Percentiles rank a stretch among this genome's conserved stretches.
phyloP scores from a whole-genome alignment of 2,113 vertebrate species.

The Struthio camelus region DNA sequence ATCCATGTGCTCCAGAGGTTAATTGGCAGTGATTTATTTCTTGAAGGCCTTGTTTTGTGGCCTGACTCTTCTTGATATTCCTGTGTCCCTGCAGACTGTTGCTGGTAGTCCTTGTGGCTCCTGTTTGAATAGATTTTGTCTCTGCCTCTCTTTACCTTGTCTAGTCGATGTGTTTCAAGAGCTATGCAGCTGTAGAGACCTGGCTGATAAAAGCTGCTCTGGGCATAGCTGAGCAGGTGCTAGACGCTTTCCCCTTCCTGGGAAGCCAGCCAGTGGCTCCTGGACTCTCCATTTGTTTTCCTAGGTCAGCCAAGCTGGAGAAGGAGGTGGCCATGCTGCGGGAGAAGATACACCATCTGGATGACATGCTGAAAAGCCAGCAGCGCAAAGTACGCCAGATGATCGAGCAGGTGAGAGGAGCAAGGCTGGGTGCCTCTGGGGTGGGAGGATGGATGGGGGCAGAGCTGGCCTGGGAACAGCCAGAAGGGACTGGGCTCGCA shows the following conservation, averaged over 20 bases:
- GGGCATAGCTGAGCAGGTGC: not conserved
- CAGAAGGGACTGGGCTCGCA: accelerated
- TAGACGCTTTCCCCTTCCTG: too few species aligned
- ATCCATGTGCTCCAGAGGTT: not conserved
- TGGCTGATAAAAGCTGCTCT: not conserved
- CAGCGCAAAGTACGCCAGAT: constrained; percentile 95
- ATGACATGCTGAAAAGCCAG: constrained; percentile 96
- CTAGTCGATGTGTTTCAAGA: not conserved
- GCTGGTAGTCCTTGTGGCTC: not conserved
- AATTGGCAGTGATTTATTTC: not conserved
- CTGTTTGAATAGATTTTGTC: not conserved
- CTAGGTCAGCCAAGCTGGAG: constrained; percentile 84
- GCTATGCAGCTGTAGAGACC: not conserved
- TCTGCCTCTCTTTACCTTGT: not conserved
- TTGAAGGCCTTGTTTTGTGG: not conserved
- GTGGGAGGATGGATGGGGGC: accelerated
- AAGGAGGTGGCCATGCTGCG: constrained; percentile 87
- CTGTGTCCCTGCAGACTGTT: not conserved
- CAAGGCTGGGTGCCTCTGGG: not conserved
- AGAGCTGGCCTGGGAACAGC: not conserved
- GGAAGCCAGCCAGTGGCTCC: not conserved
- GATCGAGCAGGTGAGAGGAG: constrained; percentile 89
- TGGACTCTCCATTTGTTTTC: not conserved
- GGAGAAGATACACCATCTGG: constrained; percentile 94
- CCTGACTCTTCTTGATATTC: constrained; percentile 37